A percentile compares a stretch with the other conserved stretches of the same genome.
These are phyloP conservation scores for Carcina quercana DNA, from an alignment of 2,888 invertebrate species.

Conservation along the genomic window DNA sequence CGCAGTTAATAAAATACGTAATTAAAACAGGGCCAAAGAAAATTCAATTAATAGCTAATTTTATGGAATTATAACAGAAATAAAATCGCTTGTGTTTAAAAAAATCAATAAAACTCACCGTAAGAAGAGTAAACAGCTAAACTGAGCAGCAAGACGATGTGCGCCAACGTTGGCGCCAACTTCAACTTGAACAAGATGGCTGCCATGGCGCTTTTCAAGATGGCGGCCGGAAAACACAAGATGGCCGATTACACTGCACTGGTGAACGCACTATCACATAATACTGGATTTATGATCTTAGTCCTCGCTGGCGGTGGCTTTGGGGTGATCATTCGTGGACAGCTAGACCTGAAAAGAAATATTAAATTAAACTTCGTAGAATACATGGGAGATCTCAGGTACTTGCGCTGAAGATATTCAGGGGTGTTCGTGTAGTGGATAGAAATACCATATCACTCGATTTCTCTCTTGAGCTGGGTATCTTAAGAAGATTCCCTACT, in stretches of 20 bases:
- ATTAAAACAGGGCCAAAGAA: no score
- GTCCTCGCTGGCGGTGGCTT: not conserved
- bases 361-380: no score
- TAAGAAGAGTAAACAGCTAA: slow-evolving; percentile 58
- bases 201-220: slow-evolving; percentile 41
- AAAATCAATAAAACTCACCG: slow-evolving; percentile 54
- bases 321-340: slow-evolving; percentile 47
- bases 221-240: slow-evolving; percentile 44
- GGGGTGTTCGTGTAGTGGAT: no score
- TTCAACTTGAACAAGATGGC: slow-evolving; percentile 44
- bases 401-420: no score
- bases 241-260: slow-evolving; percentile 43
- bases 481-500: no score
- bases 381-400: no score
- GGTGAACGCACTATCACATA: slow-evolving; percentile 52
- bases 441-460: no score
- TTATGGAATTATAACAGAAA: no score
- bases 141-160: slow-evolving; percentile 41
- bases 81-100: no score
- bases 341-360: slow-evolving; percentile 32
- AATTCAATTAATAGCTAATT: no score
- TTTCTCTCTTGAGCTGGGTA: no score
- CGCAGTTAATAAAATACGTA: no score
- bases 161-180: slow-evolving; percentile 36
- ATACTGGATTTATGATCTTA: slow-evolving; percentile 23